phyloP scores from a whole-genome alignment of 1,140 invertebrate genomes.

The Neodiprion virginianus region DNA sequence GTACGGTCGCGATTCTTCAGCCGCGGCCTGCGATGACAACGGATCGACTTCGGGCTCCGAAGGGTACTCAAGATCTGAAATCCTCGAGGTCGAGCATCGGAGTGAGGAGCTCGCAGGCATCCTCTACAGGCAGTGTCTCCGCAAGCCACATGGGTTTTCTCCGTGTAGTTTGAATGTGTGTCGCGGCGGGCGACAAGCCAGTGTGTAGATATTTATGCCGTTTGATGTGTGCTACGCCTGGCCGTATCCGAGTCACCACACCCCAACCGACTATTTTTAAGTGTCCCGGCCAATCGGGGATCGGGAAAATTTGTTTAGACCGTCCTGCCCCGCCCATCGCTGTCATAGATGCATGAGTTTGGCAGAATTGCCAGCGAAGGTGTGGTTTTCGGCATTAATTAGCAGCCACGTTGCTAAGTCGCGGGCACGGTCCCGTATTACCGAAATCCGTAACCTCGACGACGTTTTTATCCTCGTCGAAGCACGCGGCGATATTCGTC shows the following conservation, averaged over 20 bases:
- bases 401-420: constrained; percentile 13
- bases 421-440: neutral
- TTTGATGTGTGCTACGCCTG: constrained; percentile 1
- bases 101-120: constrained; percentile 43
- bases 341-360: constrained; percentile 42
- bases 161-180: constrained; percentile 23
- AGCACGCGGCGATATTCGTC: neutral
- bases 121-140: constrained; percentile 29
- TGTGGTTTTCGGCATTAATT: constrained; percentile 52
- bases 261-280: constrained; percentile 52
- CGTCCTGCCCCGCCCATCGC: constrained; percentile 42
- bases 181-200: constrained; percentile 36
- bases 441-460: neutral
- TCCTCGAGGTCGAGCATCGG: constrained; percentile 50
- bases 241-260: constrained; percentile 31
- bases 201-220: constrained; percentile 36
- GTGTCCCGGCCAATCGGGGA: constrained; percentile 46
- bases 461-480: neutral
- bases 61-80: constrained; percentile 41
- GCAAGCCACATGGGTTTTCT: constrained; percentile 40
- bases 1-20: neutral
- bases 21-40: neutral
- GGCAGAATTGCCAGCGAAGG: constrained; percentile 39
- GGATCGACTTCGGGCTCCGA: neutral
- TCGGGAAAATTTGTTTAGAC: constrained; percentile 41